Percentiles rank a stretch among this genome's conserved stretches.
These are phyloP conservation scores for Stegodyphus mimosarum DNA, from an alignment of 1,140 invertebrate genomes.

Conservation along the genomic window DNA sequence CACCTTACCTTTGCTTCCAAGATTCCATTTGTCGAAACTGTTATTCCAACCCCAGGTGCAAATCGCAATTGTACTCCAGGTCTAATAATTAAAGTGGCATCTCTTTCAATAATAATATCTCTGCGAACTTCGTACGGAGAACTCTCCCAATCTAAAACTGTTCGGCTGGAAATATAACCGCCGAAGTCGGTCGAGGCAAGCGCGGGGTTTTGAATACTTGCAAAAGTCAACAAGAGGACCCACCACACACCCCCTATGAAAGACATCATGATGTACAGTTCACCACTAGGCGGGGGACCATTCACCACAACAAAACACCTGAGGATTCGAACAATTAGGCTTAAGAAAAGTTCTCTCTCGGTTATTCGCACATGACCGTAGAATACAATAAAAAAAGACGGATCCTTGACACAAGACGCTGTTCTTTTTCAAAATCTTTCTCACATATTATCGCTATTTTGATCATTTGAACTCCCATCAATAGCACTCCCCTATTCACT, in stretches of 20 bases:
- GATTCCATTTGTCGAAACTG: constrained; percentile 79
- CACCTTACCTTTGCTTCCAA: constrained; percentile 85
- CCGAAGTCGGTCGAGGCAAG: constrained; percentile 14
- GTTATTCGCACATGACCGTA: not conserved
- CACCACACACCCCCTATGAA: constrained; percentile 21
- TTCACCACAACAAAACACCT: constrained; percentile 45
- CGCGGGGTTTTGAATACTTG: not conserved
- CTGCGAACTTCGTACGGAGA: constrained; percentile 80
- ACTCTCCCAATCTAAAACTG: constrained; percentile 2
- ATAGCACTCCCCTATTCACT: not conserved
- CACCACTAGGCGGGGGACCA: not conserved
- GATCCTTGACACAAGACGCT: too few species aligned
- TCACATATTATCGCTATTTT: not conserved
- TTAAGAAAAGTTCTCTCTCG: not conserved
- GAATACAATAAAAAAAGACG: too few species aligned
- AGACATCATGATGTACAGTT: not conserved
- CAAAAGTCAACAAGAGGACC: not conserved
- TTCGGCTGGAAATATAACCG: constrained; percentile 22
- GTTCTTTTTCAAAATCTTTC: not conserved
- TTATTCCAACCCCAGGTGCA: constrained; percentile 89
- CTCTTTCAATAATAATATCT: constrained; percentile 82
- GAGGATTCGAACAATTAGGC: constrained; percentile 26
- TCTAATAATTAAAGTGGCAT: constrained; percentile 82
- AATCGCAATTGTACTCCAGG: constrained; percentile 87
- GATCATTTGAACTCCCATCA: not conserved